Conservation (phyloP, 2,797 vertebrate species). For the Novumbra hubbsi region DNA sequence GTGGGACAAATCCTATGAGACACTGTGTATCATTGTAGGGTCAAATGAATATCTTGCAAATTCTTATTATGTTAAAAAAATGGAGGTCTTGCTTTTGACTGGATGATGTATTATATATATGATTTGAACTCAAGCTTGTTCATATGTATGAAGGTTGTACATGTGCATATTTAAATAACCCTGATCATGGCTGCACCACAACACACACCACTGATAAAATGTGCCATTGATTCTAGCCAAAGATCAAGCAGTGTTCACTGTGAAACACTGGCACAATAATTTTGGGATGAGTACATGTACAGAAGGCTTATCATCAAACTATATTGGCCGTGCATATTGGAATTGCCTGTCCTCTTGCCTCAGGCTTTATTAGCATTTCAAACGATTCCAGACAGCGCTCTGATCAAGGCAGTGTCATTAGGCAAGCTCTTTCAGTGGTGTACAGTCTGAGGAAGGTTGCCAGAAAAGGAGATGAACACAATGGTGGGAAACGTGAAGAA, state of each 20-base stretch:
- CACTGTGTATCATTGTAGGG: background rate
- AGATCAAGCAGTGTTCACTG: background rate
- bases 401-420: constrained; percentile 28
- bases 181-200: background rate
- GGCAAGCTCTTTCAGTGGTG: constrained; percentile 23
- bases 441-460: background rate
- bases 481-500: background rate
- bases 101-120: background rate
- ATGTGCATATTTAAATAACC: constrained; percentile 1
- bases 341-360: constrained; percentile 30
- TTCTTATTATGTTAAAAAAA: background rate
- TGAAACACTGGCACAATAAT: background rate
- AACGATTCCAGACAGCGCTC: constrained; percentile 20
- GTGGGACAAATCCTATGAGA: background rate
- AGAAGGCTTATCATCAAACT: background rate
- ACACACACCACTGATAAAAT: constrained; percentile 6
- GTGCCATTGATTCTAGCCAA: constrained; percentile 7
- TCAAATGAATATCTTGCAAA: background rate
- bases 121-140: background rate
- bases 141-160: background rate
- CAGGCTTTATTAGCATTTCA: constrained; percentile 47
- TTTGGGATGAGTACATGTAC: background rate
- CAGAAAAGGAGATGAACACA: background rate
- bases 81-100: constrained; percentile 7
- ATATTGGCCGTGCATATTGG: constrained; percentile 4